These are phyloP conservation scores for Hyposmocoma kahamanoa DNA, from an alignment of 1,140 invertebrate species.

Conservation along the genomic window DNA sequence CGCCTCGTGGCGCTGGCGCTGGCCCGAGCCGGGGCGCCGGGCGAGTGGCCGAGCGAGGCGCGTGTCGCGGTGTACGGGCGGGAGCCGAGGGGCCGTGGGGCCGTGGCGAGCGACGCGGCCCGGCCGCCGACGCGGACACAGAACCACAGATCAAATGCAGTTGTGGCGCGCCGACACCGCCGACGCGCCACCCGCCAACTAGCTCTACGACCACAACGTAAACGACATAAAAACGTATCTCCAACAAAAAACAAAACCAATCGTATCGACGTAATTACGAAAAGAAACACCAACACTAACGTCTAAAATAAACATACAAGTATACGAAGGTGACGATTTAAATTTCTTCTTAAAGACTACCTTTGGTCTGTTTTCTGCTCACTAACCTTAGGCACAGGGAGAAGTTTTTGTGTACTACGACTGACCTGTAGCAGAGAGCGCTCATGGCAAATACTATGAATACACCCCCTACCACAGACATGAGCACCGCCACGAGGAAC, in stretches of 20 bases:
- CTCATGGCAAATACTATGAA: slow-evolving; percentile 98
- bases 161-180: slow-evolving; percentile 43
- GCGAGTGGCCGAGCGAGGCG: slow-evolving; percentile 14
- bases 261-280: slow-evolving; percentile 59
- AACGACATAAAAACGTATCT: slow-evolving; percentile 54
- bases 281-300: slow-evolving; percentile 70
- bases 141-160: slow-evolving; percentile 73
- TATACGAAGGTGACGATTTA: slow-evolving; percentile 72
- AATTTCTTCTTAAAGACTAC: slow-evolving; percentile 76
- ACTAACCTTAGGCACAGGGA: slow-evolving; percentile 97
- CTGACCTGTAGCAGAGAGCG: slow-evolving; percentile 99
- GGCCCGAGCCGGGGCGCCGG: slow-evolving; percentile 16
- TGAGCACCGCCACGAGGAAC: slow-evolving; percentile 97
- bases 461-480: slow-evolving; percentile 98
- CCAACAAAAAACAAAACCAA: slow-evolving; percentile 58
- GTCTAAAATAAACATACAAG: slow-evolving; percentile 70
- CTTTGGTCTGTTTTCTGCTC: slow-evolving; percentile 84
- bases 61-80: slow-evolving; percentile 11
- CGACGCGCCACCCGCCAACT: slow-evolving; percentile 60
- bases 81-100: slow-evolving; percentile 13
- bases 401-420: slow-evolving; percentile 98
- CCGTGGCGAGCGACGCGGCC: slow-evolving; percentile 23
- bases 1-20: slow-evolving; percentile 30
- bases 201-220: slow-evolving; percentile 67
- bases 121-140: slow-evolving; percentile 56